Conservation (phyloP, 2,113 vertebrate genomes). For the Gracilinanus agilis region DNA sequence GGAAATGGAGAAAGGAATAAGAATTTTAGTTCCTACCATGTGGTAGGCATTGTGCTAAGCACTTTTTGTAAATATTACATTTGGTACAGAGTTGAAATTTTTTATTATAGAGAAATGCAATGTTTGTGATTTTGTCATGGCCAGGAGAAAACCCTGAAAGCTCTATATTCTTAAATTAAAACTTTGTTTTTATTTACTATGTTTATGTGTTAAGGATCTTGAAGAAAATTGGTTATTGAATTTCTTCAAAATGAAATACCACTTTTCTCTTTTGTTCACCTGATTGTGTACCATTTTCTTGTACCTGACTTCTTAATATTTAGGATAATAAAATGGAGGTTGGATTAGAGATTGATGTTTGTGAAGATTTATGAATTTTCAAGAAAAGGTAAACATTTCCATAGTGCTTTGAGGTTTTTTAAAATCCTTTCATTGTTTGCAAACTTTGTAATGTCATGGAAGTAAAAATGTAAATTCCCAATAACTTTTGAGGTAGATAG, state of each 20-base stretch:
- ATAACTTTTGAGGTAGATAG: neutral
- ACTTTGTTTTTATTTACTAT: constrained; percentile 48
- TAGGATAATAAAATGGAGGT: constrained; percentile 76
- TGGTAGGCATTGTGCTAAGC: neutral
- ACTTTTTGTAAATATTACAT: neutral
- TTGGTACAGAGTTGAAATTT: constrained; percentile 50
- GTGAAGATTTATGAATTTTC: constrained; percentile 53
- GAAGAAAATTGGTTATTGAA: constrained; percentile 47
- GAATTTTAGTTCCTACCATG: neutral
- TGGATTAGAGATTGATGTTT: constrained; percentile 52
- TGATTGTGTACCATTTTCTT: constrained; percentile 40
- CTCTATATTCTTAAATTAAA: constrained; percentile 36
- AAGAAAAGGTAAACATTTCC: neutral
- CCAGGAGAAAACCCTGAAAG: constrained; percentile 41
- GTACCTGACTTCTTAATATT: constrained; percentile 71
- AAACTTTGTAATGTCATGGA: neutral
- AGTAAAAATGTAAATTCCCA: neutral
- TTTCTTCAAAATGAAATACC: constrained; percentile 64
- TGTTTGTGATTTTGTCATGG: constrained; percentile 59
- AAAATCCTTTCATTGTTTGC: neutral
- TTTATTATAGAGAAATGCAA: constrained; percentile 50
- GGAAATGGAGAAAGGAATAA: neutral
- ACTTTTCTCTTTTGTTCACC: constrained; percentile 4
- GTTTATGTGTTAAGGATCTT: constrained; percentile 63
- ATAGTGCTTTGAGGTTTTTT: neutral